phyloP scores from a whole-genome alignment of 1,140 invertebrate genomes.

The Lycorma delicatula region DNA sequence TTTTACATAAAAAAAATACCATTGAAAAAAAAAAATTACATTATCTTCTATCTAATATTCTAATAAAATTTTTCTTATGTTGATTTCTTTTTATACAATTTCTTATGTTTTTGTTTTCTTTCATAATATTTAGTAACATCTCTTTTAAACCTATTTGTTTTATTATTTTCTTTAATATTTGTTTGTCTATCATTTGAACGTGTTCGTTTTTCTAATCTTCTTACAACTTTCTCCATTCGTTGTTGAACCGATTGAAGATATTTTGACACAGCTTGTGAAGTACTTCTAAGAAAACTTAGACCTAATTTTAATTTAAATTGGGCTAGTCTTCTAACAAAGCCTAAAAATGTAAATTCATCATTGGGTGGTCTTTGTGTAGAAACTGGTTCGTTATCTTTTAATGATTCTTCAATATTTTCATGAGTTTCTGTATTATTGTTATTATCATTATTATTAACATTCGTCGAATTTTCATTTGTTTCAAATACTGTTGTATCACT shows the following conservation, averaged over 20 bases:
- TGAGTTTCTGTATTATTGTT: constrained; percentile 7
- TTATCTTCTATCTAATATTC: no score
- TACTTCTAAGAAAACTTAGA: constrained; percentile 41
- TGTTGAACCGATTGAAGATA: constrained; percentile 44
- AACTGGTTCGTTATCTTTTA: not conserved
- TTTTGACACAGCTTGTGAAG: constrained; percentile 42
- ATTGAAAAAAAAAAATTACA: no score
- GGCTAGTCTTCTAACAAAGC: constrained; percentile 40
- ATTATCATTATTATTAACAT: constrained; percentile 26
- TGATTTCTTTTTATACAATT: no score
- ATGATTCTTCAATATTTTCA: constrained; percentile 10
- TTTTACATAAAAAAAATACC: no score
- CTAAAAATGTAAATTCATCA: constrained; percentile 38
- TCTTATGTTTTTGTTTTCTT: no score
- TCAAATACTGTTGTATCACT: constrained; percentile 26
- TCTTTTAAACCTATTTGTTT: no score
- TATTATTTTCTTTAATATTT: no score
- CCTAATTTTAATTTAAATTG: constrained; percentile 44
- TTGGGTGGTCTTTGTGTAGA: constrained; percentile 18
- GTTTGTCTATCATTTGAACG: no score
- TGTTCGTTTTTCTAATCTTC: constrained; percentile 21
- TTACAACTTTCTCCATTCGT: constrained; percentile 36
- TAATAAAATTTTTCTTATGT: no score
- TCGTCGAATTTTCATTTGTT: constrained; percentile 26
- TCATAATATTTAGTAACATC: no score